Conservation (phyloP, 2,797 vertebrate species). For the Dendrocincla fuliginosa region DNA sequence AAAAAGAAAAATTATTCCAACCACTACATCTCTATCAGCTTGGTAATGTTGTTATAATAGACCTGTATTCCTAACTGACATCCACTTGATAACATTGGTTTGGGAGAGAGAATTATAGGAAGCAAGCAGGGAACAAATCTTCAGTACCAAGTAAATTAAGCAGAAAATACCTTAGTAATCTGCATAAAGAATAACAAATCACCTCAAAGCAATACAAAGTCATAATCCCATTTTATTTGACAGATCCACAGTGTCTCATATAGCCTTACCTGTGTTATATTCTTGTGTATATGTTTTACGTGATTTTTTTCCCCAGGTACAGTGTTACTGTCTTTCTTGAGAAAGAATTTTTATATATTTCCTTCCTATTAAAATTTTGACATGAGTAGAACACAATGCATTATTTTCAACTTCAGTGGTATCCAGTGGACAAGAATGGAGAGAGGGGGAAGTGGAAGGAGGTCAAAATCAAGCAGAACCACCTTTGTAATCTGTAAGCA, state of each 20-base stretch:
- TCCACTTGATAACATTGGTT: conserved; percentile 32
- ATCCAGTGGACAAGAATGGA: not conserved
- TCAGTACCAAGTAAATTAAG: conserved; percentile 46
- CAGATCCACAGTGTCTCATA: not conserved
- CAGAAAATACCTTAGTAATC: conserved; percentile 26
- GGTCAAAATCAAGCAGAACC: not conserved
- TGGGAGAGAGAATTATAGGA: conserved; percentile 30
- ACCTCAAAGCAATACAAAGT: not conserved
- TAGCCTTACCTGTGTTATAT: not conserved
- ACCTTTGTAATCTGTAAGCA: not conserved
- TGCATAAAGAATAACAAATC: conserved; percentile 38
- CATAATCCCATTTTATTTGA: conserved; percentile 7
- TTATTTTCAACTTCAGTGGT: not conserved
- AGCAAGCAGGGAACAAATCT: not conserved
- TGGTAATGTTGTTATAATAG: conserved; percentile 17
- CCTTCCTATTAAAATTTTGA: not conserved
- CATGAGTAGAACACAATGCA: not conserved
- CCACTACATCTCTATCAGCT: not conserved
- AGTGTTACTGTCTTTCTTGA: not conserved
- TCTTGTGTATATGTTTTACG: not conserved
- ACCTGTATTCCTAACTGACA: conserved; percentile 27
- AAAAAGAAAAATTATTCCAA: conserved; percentile 35
- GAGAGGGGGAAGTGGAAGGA: not conserved
- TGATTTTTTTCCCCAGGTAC: not conserved
- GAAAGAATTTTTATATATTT: not conserved